Conservation (phyloP, 2,888 invertebrate genomes). For the Microplitis manilae region DNA sequence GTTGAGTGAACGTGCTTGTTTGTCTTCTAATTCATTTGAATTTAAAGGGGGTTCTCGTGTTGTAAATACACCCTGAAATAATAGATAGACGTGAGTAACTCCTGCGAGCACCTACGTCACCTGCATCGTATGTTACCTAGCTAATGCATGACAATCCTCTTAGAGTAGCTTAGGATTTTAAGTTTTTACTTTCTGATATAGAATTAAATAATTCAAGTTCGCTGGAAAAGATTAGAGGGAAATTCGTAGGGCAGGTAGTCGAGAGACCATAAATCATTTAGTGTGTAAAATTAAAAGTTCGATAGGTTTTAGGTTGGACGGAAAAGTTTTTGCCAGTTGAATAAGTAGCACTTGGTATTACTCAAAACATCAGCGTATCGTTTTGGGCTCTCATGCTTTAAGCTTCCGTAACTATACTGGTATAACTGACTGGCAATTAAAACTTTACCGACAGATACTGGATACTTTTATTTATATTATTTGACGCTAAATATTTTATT, state of each 20-base stretch:
- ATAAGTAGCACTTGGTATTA: background rate
- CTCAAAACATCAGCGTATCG: background rate
- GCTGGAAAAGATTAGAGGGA: too few relatives aligned
- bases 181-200: too few relatives aligned
- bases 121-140: constrained; percentile 1
- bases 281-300: background rate
- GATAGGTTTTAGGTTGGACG: background rate
- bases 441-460: background rate
- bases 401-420: background rate
- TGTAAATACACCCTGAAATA: constrained; percentile 15
- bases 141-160: background rate
- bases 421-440: background rate
- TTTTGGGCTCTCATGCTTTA: background rate
- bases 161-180: too few relatives aligned
- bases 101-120: background rate
- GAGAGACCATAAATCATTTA: too few relatives aligned
- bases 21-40: constrained; percentile 29
- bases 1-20: constrained; percentile 7
- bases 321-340: background rate
- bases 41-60: constrained; percentile 8
- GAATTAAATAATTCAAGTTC: too few relatives aligned
- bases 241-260: too few relatives aligned
- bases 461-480: background rate
- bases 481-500: too few relatives aligned
- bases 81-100: constrained; percentile 24